These are phyloP conservation scores for Girardinus metallicus DNA, from an alignment of 2,797 vertebrate species.

Conservation along the genomic window DNA sequence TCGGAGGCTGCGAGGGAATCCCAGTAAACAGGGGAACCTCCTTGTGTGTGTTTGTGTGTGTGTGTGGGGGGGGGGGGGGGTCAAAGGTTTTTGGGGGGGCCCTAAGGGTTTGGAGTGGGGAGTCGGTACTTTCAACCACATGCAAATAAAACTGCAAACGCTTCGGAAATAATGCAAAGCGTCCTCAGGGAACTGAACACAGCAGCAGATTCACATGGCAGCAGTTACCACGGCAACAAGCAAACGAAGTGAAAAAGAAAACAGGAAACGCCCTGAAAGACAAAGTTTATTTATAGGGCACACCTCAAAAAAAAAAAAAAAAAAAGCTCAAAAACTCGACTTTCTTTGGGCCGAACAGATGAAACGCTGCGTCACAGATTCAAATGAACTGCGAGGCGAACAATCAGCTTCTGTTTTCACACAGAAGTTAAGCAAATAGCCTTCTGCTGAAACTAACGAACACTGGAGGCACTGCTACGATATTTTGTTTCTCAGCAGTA, in stretches of 20 bases:
- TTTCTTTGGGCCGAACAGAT: neutral
- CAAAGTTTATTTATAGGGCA: neutral
- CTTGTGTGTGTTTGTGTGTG: neutral
- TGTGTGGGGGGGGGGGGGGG: too few relatives aligned
- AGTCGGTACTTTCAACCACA: neutral
- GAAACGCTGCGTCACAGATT: neutral
- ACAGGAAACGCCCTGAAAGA: neutral
- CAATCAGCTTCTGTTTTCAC: neutral
- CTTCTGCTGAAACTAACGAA: neutral
- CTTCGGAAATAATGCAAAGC: conserved; percentile 54
- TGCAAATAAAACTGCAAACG: conserved; percentile 43
- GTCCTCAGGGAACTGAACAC: neutral
- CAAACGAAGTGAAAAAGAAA: conserved; percentile 22
- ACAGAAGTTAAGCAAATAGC: neutral
- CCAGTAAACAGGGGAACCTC: neutral
- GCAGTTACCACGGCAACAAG: conserved; percentile 26
- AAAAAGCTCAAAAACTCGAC: too few relatives aligned
- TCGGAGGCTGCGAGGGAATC: conserved; percentile 17
- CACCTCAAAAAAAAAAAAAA: neutral
- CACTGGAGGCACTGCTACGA: neutral
- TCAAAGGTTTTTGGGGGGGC: too few relatives aligned
- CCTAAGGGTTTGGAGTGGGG: too few relatives aligned
- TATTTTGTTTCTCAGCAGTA: neutral
- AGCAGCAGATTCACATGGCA: neutral
- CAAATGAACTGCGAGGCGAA: neutral